Evolutionary conservation across 2,113 vertebrate species (phyloP).

Genomic region (Philantomba maxwellii): DNA sequence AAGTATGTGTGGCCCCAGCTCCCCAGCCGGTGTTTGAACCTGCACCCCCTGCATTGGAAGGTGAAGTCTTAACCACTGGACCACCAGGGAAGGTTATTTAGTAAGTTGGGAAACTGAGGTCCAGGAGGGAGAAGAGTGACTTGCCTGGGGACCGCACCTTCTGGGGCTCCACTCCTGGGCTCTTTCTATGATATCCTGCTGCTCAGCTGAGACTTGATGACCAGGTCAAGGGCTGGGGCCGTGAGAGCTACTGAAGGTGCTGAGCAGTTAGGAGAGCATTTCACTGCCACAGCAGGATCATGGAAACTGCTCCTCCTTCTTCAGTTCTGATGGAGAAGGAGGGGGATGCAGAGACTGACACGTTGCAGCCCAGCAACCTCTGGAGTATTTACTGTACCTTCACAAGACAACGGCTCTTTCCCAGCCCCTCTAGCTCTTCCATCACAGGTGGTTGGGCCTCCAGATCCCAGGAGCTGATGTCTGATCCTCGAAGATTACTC

Average conservation of each 20-base stretch:
- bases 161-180: background rate
- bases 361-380: background rate
- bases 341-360: background rate
- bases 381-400: background rate
- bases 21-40: accelerated
- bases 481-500: background rate
- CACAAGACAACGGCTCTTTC: background rate
- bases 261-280: background rate
- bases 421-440: background rate
- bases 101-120: background rate
- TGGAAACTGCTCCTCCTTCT: background rate
- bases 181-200: background rate
- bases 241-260: background rate
- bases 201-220: background rate
- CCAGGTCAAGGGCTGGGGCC: background rate
- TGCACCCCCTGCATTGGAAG: background rate
- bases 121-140: background rate
- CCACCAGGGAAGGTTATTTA: background rate
- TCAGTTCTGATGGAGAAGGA: background rate
- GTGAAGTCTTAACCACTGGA: background rate
- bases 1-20: background rate
- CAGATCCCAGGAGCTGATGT: background rate
- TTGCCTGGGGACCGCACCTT: background rate
- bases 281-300: background rate
- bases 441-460: background rate